phyloP scores from a whole-genome alignment of 2,113 vertebrate genomes.

The Alaudala cheleensis region DNA sequence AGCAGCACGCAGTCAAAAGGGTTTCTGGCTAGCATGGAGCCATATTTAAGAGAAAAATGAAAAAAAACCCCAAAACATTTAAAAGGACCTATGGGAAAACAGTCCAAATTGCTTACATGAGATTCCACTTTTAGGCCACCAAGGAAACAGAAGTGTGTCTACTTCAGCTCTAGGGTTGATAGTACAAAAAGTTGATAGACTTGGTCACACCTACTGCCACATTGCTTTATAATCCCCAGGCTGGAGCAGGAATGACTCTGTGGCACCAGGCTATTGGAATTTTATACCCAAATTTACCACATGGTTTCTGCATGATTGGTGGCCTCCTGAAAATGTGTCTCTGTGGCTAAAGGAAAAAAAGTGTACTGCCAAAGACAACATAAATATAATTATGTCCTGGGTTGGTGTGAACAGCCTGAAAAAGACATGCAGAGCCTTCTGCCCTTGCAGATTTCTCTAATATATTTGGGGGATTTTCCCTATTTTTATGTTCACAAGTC shows the following conservation, averaged over 20 bases:
- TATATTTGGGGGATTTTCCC: neutral
- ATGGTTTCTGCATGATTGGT: neutral
- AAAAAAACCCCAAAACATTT: neutral
- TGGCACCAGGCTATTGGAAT: neutral
- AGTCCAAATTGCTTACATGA: neutral
- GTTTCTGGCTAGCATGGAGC: neutral
- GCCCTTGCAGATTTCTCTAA: neutral
- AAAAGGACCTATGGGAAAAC: neutral
- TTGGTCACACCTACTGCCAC: neutral
- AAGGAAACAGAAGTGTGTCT: neutral
- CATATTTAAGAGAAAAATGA: neutral
- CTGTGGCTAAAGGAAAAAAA: slow-evolving; percentile 23
- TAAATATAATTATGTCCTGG: neutral
- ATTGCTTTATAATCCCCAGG: neutral
- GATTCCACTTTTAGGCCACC: neutral
- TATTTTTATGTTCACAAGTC: slow-evolving; percentile 9
- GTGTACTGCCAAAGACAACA: slow-evolving; percentile 5
- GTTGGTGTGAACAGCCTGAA: neutral
- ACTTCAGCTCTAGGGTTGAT: neutral
- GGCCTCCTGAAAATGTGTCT: slow-evolving; percentile 13
- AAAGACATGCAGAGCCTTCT: neutral
- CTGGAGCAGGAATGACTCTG: neutral
- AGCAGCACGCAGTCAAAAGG: neutral
- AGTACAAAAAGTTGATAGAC: neutral
- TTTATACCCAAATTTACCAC: neutral